These are phyloP conservation scores for Zaprionus ornatus DNA, from an alignment of 1,140 invertebrate genomes.

Conservation along the genomic window DNA sequence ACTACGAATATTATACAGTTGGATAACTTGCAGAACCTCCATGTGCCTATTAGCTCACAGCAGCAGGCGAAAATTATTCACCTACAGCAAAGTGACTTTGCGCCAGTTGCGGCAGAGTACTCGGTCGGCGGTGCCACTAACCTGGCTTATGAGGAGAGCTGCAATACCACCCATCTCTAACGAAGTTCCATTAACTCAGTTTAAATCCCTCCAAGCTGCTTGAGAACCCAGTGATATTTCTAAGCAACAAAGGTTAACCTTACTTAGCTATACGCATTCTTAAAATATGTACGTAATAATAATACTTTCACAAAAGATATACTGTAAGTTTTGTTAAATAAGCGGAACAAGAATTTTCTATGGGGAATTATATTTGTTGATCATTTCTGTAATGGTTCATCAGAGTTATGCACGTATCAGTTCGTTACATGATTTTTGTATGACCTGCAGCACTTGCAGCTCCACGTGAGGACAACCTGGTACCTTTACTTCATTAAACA, in stretches of 20 bases:
- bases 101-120: constrained; percentile 35
- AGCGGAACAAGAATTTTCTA: too few relatives aligned
- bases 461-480: too few relatives aligned
- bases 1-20: constrained; percentile 54
- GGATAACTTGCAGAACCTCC: constrained; percentile 66
- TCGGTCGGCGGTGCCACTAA: constrained; percentile 52
- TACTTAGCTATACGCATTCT: constrained; percentile 28
- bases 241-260: constrained; percentile 55
- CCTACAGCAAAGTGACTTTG: constrained; percentile 77
- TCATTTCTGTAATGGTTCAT: too few relatives aligned
- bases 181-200: constrained; percentile 17
- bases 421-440: too few relatives aligned
- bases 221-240: constrained; percentile 64
- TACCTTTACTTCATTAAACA: too few relatives aligned
- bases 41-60: constrained; percentile 67
- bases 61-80: constrained; percentile 77
- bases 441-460: too few relatives aligned
- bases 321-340: too few relatives aligned
- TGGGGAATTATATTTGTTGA: too few relatives aligned
- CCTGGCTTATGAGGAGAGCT: constrained; percentile 70
- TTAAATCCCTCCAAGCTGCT: constrained; percentile 24
- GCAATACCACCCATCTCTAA: constrained; percentile 76
- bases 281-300: not conserved
- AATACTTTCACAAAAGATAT: not conserved
- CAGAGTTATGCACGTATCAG: too few relatives aligned